Evolutionary conservation across 2,888 invertebrate genomes (phyloP).

Genomic region (Gibbula magus): DNA sequence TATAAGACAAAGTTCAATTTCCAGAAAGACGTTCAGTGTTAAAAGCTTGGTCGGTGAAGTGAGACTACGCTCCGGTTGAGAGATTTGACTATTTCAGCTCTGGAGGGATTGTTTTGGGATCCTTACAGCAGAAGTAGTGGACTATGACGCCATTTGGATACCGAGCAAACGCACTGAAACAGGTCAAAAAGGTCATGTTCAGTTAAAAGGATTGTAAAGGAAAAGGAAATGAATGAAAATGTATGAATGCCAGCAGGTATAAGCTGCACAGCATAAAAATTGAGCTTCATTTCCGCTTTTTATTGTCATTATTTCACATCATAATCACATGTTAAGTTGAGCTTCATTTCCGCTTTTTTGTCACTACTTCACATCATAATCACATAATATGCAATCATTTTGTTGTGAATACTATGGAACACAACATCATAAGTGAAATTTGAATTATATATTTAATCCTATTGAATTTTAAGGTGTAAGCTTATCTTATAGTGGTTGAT

Average conservation of each 20-base stretch:
- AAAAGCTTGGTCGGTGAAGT: no score
- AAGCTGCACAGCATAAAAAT: background rate
- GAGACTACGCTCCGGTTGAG: no score
- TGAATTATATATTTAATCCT: no score
- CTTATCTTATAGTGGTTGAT: no score
- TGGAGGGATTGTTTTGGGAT: conserved; percentile 56
- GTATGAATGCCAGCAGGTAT: background rate
- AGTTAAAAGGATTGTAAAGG: background rate
- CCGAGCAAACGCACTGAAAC: conserved; percentile 89
- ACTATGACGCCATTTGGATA: conserved; percentile 94
- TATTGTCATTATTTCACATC: no score
- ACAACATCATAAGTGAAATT: no score
- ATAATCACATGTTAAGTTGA: background rate
- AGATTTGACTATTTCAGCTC: conserved; percentile 31
- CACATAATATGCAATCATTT: no score
- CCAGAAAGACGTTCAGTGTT: no score
- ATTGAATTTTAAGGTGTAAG: no score
- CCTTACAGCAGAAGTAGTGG: conserved; percentile 87
- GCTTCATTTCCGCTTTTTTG: background rate
- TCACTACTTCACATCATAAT: no score
- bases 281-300: background rate
- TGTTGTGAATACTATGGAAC: no score
- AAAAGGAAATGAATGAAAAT: background rate
- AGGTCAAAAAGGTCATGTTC: background rate
- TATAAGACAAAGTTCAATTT: no score